Evolutionary conservation across 2,888 invertebrate genomes (phyloP), one percentile per base, ranked within the genome.

Genomic region (Hoplodrina ambigua): DNA sequence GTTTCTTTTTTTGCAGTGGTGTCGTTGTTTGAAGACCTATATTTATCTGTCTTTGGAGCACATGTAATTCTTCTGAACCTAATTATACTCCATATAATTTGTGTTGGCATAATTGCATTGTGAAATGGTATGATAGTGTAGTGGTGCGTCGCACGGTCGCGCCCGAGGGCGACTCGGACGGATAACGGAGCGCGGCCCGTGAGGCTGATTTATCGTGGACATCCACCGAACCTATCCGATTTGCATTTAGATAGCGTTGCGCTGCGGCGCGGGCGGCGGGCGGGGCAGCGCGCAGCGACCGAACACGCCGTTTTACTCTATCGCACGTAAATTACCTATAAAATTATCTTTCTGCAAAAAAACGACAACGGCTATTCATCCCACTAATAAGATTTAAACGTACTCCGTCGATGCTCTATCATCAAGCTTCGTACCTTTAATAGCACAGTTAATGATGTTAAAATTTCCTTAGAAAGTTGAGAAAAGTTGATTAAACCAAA

Each of bases 211-310:
- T 95, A 95, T 95, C 91, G 92, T 89, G 90, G 90, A 93, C 94
- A 93, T 94, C 94, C 93, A 93, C 91, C 89, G 93, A 93, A 94
- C 94, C 94, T 94, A 94, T 94, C 93, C 93, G 94, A 96, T 96
- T 96, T 95, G 95, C 95, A 96, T 96, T 95, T 96, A 95, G 95
- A 95, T 95, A 94, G 94, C 92, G 86, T 88, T 83, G 85, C 86
- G 88, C 59, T 86, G 89, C 82, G 69, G 72, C 61, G 76, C 76
- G 86, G 84, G 85, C 82, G 84, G 85, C 78, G 81, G 84, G 86
- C 85, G 59, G 82, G 81, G 82, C 84, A 11, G 86, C 85, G 64
- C 50, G 53, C 84, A 77, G 82, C 83, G 82, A 83, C 56, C 78
- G 64, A 71, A 69, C 74, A 66, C 68, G 65, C 75, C 64, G 86